Evolutionary conservation across 2,797 vertebrate species (phyloP).

Genomic region (Tamandua tetradactyla): DNA sequence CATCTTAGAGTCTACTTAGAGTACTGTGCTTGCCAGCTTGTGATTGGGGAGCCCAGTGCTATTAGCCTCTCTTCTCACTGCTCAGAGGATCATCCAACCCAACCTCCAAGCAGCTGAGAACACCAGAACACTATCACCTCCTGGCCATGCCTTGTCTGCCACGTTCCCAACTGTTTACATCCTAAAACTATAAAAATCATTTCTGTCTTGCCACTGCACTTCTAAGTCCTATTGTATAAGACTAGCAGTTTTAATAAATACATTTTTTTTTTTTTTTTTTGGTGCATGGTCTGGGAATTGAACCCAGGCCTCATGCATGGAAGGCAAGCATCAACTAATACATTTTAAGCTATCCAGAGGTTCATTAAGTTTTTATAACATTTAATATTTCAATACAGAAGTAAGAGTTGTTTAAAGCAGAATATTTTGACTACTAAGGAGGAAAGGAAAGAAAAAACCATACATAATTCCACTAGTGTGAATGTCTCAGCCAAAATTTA

Average conservation of each 20-base stretch:
- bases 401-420: constrained; percentile 9
- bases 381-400: neutral
- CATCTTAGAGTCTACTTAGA: neutral
- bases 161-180: neutral
- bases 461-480: neutral
- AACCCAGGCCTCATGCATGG: too few relatives aligned
- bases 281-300: too few relatives aligned
- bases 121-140: neutral
- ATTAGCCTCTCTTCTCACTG: neutral
- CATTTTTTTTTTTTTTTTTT: too few relatives aligned
- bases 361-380: neutral
- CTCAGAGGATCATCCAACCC: neutral
- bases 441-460: neutral
- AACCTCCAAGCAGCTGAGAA: neutral
- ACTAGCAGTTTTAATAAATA: neutral
- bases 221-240: neutral
- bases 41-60: neutral
- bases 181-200: neutral
- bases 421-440: constrained; percentile 19
- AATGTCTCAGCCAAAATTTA: too few relatives aligned
- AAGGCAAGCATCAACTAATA: too few relatives aligned
- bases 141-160: neutral
- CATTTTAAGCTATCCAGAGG: neutral
- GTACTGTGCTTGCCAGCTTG: neutral
- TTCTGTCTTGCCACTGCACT: neutral